These are phyloP conservation scores for Gymnothorax reevesii DNA, from an alignment of 2,797 vertebrate species.

Conservation along the genomic window DNA sequence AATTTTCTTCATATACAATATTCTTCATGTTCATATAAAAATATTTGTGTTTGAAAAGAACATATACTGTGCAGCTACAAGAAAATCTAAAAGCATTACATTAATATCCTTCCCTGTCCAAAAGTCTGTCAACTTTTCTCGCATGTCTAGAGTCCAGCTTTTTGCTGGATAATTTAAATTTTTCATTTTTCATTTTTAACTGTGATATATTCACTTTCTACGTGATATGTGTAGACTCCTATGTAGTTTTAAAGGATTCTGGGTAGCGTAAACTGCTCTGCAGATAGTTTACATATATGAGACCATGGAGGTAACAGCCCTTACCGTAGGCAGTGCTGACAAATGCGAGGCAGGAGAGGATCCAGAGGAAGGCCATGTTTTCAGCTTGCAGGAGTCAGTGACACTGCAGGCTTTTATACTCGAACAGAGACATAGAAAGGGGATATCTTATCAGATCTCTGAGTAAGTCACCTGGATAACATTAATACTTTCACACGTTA, in stretches of 20 bases:
- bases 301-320: background rate
- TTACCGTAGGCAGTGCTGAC: slow-evolving; percentile 64
- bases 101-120: too few relatives aligned
- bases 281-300: background rate
- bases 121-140: too few relatives aligned
- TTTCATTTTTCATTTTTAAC: background rate
- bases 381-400: slow-evolving; percentile 30
- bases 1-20: too few relatives aligned
- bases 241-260: background rate
- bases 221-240: background rate
- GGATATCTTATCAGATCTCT: background rate
- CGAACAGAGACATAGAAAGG: background rate
- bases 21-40: too few relatives aligned
- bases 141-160: too few relatives aligned
- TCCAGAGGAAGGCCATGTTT: slow-evolving; percentile 72
- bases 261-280: too few relatives aligned
- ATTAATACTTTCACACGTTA: background rate
- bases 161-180: too few relatives aligned
- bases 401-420: background rate
- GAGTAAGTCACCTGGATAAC: background rate
- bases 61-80: too few relatives aligned
- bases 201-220: too few relatives aligned
- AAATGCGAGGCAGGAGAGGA: slow-evolving; percentile 73
- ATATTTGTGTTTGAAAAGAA: too few relatives aligned
- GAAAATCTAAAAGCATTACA: too few relatives aligned